phyloP scores from a whole-genome alignment of 2,113 vertebrate species.

The Peromyscus polionotus region DNA sequence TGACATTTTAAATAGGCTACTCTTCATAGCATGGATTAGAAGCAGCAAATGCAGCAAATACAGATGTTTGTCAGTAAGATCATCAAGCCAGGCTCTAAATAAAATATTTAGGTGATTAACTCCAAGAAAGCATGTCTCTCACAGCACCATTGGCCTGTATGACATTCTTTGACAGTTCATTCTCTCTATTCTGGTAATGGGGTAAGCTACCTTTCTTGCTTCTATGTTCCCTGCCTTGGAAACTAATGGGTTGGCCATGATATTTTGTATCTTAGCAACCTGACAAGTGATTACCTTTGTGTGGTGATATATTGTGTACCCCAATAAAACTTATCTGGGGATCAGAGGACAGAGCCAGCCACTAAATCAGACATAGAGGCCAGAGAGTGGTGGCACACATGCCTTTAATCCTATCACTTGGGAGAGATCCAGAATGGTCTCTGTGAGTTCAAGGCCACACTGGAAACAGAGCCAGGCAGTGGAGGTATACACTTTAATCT shows the following conservation, averaged over 20 bases:
- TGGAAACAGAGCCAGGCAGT: too few species aligned
- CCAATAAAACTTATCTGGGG: too few species aligned
- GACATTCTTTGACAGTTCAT: neutral
- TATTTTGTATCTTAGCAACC: neutral
- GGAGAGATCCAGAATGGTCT: too few species aligned
- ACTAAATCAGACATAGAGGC: too few species aligned
- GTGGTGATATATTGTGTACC: too few species aligned
- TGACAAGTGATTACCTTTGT: neutral
- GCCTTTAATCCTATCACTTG: too few species aligned
- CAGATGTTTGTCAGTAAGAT: neutral
- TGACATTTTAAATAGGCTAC: neutral
- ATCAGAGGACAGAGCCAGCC: too few species aligned
- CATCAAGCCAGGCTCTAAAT: neutral
- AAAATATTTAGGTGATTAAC: neutral
- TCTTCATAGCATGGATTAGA: neutral
- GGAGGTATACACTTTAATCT: too few species aligned
- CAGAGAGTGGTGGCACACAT: too few species aligned
- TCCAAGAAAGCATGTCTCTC: neutral
- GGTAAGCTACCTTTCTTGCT: neutral
- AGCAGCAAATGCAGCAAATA: neutral
- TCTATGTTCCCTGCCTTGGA: neutral
- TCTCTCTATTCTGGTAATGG: neutral
- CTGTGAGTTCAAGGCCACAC: too few species aligned
- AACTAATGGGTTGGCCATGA: neutral
- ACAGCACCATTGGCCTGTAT: neutral